Conservation (phyloP, 2,888 invertebrate species). For the Cheilosia urbana region DNA sequence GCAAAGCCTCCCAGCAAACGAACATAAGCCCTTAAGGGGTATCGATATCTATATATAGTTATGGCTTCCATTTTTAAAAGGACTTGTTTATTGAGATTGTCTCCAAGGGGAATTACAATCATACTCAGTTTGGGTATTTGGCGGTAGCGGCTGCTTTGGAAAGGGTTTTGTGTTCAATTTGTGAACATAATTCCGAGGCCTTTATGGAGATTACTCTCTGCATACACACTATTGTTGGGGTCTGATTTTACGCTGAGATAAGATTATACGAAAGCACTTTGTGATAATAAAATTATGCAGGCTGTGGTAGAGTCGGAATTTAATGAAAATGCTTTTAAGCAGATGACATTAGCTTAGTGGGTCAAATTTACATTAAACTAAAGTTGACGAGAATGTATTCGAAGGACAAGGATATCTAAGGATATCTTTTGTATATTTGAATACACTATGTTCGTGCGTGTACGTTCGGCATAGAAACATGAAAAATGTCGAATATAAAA, state of each 20-base stretch:
- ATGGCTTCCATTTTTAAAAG: constrained; percentile 21
- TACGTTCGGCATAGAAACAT: no score
- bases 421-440: no score
- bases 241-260: constrained; percentile 27
- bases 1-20: constrained; percentile 7
- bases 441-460: no score
- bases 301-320: not conserved
- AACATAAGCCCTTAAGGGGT: constrained; percentile 15
- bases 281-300: constrained; percentile 11
- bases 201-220: constrained; percentile 13
- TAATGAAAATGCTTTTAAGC: not conserved
- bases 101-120: constrained; percentile 26
- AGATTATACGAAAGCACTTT: constrained; percentile 15
- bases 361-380: not conserved
- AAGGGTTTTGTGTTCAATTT: constrained; percentile 40
- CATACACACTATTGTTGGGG: constrained; percentile 4
- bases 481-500: no score
- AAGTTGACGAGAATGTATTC: not conserved
- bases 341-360: not conserved
- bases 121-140: not conserved
- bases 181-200: constrained; percentile 18
- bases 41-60: constrained; percentile 29
- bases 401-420: not conserved
- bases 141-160: constrained; percentile 24
- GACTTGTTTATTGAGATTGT: constrained; percentile 27